Percentiles rank a stretch among this genome's conserved stretches.
phyloP scores from a whole-genome alignment of 2,888 invertebrate species.

The Fragum whitleyi region DNA sequence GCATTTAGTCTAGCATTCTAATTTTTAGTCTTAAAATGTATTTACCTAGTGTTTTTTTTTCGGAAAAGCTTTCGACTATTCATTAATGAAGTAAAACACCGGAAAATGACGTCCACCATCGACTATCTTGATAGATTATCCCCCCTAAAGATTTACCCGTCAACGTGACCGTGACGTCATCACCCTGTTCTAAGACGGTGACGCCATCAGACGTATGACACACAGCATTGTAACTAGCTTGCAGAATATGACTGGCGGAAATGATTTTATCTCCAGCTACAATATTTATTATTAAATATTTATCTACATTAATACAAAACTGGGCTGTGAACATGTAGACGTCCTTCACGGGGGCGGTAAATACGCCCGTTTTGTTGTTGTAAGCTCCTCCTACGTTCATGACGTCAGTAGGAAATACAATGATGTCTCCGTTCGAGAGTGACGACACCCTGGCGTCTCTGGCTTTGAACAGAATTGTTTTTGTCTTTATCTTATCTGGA shows the following conservation, averaged over 20 bases:
- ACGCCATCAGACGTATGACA: neutral
- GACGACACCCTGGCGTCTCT: constrained; percentile 4
- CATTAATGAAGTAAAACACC: neutral
- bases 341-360: constrained; percentile 2
- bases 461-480: neutral
- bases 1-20: too few relatives aligned
- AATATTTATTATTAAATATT: neutral
- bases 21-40: too few relatives aligned
- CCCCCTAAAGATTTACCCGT: neutral
- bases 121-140: neutral
- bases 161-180: neutral
- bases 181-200: neutral
- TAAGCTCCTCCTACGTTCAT: neutral
- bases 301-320: neutral
- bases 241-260: neutral
- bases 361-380: constrained; percentile 12
- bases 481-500: neutral
- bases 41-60: too few relatives aligned
- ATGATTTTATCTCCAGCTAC: neutral
- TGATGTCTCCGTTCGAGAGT: neutral
- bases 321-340: constrained; percentile 6
- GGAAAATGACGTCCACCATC: neutral
- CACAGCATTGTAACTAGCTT: neutral
- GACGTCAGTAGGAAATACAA: neutral
- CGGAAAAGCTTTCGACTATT: too few relatives aligned